phyloP scores from a whole-genome alignment of 2,797 vertebrate genomes.

The Peromyscus nudipes region DNA sequence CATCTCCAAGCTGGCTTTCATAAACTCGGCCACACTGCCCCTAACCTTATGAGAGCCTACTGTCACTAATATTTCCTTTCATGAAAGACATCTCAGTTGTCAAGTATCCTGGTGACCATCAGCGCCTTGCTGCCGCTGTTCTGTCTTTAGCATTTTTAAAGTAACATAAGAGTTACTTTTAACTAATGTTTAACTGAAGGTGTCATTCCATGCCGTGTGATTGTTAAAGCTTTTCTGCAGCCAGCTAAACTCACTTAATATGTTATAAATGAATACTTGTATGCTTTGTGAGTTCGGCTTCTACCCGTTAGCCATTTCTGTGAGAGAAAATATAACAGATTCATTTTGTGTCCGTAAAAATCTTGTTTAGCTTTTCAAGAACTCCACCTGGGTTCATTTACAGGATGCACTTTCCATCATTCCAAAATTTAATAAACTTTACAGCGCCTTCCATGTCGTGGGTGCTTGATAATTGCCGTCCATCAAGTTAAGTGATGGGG shows the following conservation, averaged over 20 bases:
- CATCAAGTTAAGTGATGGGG: conserved; percentile 63
- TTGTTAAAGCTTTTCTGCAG: conserved; percentile 66
- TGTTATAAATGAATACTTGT: conserved; percentile 70
- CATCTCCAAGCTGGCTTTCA: background rate
- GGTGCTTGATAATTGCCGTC: conserved; percentile 47
- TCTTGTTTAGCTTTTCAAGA: conserved; percentile 71
- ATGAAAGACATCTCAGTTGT: conserved; percentile 23
- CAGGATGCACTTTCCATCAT: conserved; percentile 70
- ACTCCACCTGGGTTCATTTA: conserved; percentile 77
- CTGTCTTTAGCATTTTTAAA: background rate
- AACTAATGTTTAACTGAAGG: background rate
- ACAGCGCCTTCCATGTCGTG: conserved; percentile 66
- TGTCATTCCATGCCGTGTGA: background rate
- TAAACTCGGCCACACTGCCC: background rate
- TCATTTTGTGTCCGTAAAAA: conserved; percentile 71
- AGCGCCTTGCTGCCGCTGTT: background rate
- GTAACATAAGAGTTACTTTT: background rate
- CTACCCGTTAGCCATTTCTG: background rate
- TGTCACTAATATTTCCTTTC: conserved; percentile 27
- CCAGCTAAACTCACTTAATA: conserved; percentile 74
- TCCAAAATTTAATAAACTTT: conserved; percentile 77
- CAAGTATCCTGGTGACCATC: background rate
- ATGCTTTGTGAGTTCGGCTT: conserved; percentile 49
- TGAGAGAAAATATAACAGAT: conserved; percentile 58
- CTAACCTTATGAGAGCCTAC: background rate